Conservation (phyloP, 2,888 invertebrate species). For the Ferdinandea cuprea region DNA sequence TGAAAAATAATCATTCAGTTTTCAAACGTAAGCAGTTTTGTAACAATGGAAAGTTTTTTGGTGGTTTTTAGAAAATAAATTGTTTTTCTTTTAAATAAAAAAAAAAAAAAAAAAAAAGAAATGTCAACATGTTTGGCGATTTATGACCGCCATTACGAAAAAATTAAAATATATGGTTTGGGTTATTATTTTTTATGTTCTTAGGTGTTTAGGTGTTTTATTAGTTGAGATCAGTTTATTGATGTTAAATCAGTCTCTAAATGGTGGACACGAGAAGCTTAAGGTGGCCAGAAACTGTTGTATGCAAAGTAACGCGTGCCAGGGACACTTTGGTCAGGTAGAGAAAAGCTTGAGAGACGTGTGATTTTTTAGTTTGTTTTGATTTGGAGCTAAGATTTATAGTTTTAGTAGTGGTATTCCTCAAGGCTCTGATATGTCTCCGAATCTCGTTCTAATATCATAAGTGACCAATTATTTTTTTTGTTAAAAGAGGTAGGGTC, state of each 20-base stretch:
- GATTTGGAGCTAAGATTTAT: no score
- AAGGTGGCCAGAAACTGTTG: no score
- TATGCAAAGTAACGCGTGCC: no score
- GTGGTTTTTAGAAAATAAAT: background rate
- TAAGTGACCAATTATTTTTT: no score
- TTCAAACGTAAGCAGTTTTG: background rate
- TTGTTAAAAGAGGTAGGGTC: no score
- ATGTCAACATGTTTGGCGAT: background rate
- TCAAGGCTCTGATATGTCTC: no score
- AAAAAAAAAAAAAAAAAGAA: background rate
- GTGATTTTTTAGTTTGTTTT: no score
- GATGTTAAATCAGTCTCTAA: background rate
- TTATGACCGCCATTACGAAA: background rate
- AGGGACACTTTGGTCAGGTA: no score
- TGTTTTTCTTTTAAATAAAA: background rate
- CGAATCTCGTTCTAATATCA: no score
- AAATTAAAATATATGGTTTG: background rate
- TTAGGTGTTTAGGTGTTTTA: background rate
- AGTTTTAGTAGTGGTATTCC: no score
- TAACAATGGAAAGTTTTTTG: slow-evolving; percentile 1
- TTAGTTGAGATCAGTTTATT: background rate
- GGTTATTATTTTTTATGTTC: background rate
- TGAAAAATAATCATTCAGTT: background rate
- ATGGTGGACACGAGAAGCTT: no score
- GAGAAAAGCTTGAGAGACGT: no score